These are phyloP conservation scores for Arion vulgaris DNA, from an alignment of 1,140 invertebrate species.

Conservation along the genomic window DNA sequence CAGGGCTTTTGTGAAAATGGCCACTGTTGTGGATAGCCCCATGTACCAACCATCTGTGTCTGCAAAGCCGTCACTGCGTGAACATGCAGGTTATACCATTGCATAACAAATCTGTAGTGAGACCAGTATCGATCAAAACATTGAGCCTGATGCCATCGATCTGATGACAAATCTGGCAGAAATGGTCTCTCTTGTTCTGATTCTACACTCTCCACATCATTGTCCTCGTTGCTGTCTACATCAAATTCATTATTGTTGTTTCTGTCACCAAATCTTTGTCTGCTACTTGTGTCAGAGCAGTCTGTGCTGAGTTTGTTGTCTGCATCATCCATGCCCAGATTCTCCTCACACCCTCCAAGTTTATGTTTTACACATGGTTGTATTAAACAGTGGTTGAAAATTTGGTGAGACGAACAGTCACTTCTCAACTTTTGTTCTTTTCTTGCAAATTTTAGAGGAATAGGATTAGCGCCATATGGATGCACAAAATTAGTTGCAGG, in stretches of 20 bases:
- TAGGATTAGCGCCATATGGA: conserved; percentile 24
- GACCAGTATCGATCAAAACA: conserved; percentile 35
- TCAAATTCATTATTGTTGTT: conserved; percentile 17
- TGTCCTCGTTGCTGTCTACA: not conserved
- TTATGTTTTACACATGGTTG: not conserved
- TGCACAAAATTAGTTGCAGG: not conserved
- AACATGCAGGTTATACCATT: conserved; percentile 23
- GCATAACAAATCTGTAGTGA: conserved; percentile 35
- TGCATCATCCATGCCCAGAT: conserved; percentile 10
- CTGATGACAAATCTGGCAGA: conserved; percentile 10
- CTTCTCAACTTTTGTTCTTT: not conserved
- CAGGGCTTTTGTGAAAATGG: not conserved
- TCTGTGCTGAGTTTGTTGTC: conserved; percentile 26
- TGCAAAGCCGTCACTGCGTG: conserved; percentile 10
- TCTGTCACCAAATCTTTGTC: not conserved
- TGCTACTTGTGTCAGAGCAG: conserved; percentile 33
- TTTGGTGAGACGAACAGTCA: not conserved
- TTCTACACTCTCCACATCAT: not conserved
- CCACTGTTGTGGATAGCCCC: not conserved
- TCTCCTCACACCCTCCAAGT: not conserved
- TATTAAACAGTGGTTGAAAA: not conserved
- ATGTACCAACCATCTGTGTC: not conserved
- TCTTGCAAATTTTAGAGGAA: not conserved
- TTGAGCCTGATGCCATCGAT: conserved; percentile 10
- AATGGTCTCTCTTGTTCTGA: not conserved